A percentile compares a stretch with the other conserved stretches of the same genome.
Evolutionary conservation across 2,113 vertebrate species (phyloP).

Genomic region (Cyanoderma ruficeps): DNA sequence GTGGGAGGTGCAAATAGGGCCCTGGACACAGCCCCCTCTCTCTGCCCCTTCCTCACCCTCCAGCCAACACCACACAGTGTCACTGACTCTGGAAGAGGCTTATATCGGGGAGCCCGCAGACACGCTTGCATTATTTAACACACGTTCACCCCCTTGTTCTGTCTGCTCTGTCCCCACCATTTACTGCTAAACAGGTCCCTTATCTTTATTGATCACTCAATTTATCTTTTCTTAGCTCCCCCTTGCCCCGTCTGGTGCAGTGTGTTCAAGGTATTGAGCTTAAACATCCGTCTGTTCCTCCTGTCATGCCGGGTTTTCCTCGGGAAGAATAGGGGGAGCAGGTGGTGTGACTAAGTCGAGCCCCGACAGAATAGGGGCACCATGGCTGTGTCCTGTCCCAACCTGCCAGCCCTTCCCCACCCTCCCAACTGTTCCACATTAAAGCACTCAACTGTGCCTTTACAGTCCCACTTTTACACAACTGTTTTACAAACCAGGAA

Average conservation of each 20-base stretch:
- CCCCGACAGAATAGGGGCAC: conserved; percentile 86
- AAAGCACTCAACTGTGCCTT: conserved; percentile 86
- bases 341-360: conserved; percentile 98
- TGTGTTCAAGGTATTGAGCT: conserved; percentile 77
- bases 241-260: conserved; percentile 84
- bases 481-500: conserved; percentile 94
- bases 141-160: conserved; percentile 62
- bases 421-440: conserved; percentile 99
- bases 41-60: neutral
- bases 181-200: conserved; percentile 76
- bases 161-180: conserved; percentile 75
- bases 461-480: conserved; percentile 96
- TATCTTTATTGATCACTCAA: conserved; percentile 91
- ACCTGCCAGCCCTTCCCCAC: conserved; percentile 88
- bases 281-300: conserved; percentile 85
- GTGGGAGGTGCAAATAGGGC: neutral
- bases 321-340: conserved; percentile 93
- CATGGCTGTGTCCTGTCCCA: conserved; percentile 83
- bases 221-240: conserved; percentile 84
- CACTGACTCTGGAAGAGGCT: neutral
- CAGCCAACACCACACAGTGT: neutral
- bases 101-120: neutral
- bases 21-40: neutral
- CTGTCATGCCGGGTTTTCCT: conserved; percentile 84
- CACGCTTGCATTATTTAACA: conserved; percentile 71